Base-by-base conservation (phyloP, 64 coral and sea anemone genomes). In the Acropora tenuis region DNA sequence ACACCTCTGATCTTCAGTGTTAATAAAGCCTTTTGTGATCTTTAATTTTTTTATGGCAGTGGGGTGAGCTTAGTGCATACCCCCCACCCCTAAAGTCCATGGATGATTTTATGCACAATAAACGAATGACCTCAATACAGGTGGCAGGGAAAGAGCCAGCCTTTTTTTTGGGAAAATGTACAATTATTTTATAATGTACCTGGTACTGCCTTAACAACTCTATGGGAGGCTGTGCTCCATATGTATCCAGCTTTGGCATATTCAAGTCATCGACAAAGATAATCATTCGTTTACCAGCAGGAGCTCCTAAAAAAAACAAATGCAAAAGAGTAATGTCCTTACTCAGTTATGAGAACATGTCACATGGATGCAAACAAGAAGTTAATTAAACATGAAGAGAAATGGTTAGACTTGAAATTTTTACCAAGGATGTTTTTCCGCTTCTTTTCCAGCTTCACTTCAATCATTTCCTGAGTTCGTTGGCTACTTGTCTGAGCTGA, bases 381-480 rank as follows among this genome's bases (percentile, higher is more conserved):
- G 52, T 4, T 55, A 9, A 55, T 30, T 30, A 30, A 30, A 30
- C 30, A 30, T 30, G 30, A 30, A 30, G 30, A 30, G 30, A 30
- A 30, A 30, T 30, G 57, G 16, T 2, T 0, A 19, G 3, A 20
- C 41, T 9, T 17, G 2, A 43, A 8, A 55, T 10, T 76, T 30
- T 30, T 78, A 98, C 96, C 96, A 13, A 98, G 59, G 55, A 98
- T 98, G 47, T 95, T 98, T 12, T 98, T 98, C 57, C 97, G 85
- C 58, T 98, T 98, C 83, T 98, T 98, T 59, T 98, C 97, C 18
- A 98, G 88, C 76, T 98, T 98, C 42, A 94, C 89, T 69, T 98
- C 97, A 19, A 98, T 98, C 94, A 98, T 98, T 89, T 99, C 97
- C 68, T 99, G 97, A 73, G 97, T 99, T 92, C 97, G 72, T 67